Conservation (phyloP, 2,797 vertebrate genomes). For the Acrocephalus scirpaceus region DNA sequence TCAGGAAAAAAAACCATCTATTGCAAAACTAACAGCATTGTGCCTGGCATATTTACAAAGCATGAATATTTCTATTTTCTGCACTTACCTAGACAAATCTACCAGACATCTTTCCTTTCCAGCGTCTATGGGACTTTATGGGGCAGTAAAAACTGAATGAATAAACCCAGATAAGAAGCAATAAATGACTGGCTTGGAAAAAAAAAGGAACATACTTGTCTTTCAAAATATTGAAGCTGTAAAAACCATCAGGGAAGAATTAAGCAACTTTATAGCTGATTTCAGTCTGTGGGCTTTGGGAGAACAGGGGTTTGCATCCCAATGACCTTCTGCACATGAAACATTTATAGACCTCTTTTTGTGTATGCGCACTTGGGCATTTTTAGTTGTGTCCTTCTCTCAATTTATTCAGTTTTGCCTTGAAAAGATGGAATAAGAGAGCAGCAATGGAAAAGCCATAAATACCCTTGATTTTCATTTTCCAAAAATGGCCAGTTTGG, state of each 20-base stretch:
- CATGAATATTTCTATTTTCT: background rate
- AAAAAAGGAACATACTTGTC: background rate
- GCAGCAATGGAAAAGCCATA: background rate
- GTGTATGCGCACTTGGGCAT: background rate
- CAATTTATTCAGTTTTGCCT: background rate
- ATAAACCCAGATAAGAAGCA: background rate
- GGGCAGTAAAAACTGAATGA: background rate
- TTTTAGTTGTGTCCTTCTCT: background rate
- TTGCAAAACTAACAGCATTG: background rate
- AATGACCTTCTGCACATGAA: background rate
- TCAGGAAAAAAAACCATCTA: background rate
- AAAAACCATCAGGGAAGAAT: background rate
- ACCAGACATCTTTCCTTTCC: background rate
- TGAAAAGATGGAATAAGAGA: background rate
- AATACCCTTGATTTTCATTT: conserved; percentile 36
- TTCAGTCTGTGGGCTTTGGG: background rate
- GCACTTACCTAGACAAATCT: background rate
- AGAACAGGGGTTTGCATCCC: background rate
- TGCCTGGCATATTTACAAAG: background rate
- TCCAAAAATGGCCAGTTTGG: conserved; percentile 26
- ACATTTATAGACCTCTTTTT: background rate
- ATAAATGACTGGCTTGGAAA: background rate
- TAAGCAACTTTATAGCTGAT: background rate
- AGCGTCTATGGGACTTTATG: background rate
- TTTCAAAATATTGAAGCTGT: background rate